Conservation (phyloP, 2,797 vertebrate genomes). For the Scolopax rusticola region DNA sequence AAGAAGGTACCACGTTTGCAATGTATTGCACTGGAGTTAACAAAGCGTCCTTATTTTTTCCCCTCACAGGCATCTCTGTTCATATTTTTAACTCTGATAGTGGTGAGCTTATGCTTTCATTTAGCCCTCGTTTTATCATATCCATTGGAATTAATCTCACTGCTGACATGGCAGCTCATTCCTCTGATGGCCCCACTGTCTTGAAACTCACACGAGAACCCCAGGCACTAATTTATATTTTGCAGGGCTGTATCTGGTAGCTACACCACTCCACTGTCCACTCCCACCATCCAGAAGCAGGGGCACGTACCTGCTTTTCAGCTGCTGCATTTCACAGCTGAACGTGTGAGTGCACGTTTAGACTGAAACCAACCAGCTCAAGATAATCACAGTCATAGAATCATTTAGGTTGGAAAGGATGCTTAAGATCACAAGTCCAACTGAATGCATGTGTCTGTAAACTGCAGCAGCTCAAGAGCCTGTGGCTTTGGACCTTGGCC, state of each 20-base stretch:
- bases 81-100: background rate
- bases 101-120: background rate
- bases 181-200: background rate
- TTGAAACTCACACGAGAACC: background rate
- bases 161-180: background rate
- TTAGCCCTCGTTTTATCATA: background rate
- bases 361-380: background rate
- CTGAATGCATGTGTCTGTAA: background rate
- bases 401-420: background rate
- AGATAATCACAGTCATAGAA: background rate
- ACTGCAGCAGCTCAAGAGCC: background rate
- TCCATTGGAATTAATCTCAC: background rate
- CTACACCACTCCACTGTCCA: background rate
- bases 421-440: background rate
- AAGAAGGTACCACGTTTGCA: background rate
- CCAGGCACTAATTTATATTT: background rate
- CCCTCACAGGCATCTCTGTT: background rate
- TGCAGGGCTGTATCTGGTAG: background rate
- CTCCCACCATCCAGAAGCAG: background rate
- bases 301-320: background rate
- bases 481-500: background rate
- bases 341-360: background rate
- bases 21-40: background rate
- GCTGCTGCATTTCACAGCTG: background rate
- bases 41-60: background rate